Conservation (phyloP, 2,113 vertebrate species). For the Callionymus lyra region DNA sequence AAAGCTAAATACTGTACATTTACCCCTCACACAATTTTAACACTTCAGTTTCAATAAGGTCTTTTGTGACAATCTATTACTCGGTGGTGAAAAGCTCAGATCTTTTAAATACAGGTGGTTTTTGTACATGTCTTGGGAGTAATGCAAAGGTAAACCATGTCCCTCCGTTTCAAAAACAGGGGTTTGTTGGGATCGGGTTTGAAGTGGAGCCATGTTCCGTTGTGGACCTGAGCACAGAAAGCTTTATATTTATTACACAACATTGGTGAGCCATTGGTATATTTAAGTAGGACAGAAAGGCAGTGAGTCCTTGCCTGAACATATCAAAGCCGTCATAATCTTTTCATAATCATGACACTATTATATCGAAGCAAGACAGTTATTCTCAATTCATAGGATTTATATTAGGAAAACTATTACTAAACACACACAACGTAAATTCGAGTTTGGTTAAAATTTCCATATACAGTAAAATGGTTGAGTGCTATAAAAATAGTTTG, state of each 20-base stretch:
- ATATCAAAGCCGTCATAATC: slow-evolving; percentile 64
- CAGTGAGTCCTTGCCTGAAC: slow-evolving; percentile 58
- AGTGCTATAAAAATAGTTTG: slow-evolving; percentile 72
- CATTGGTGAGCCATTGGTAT: slow-evolving; percentile 98
- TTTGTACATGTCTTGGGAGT: slow-evolving; percentile 47
- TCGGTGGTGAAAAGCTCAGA: slow-evolving; percentile 62
- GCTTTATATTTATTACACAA: slow-evolving; percentile 95
- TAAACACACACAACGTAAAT: slow-evolving; percentile 68
- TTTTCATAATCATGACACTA: slow-evolving; percentile 59
- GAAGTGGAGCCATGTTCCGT: slow-evolving; percentile 86
- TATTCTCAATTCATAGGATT: slow-evolving; percentile 61
- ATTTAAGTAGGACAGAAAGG: slow-evolving; percentile 64
- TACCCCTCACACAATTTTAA: slow-evolving; percentile 97
- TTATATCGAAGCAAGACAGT: slow-evolving; percentile 65
- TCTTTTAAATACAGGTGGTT: slow-evolving; percentile 52
- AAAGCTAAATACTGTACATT: slow-evolving; percentile 98
- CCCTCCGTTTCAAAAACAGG: slow-evolving; percentile 51
- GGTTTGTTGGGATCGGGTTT: slow-evolving; percentile 76
- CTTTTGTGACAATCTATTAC: slow-evolving; percentile 84
- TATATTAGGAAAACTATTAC: slow-evolving; percentile 65
- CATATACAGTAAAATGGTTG: slow-evolving; percentile 66
- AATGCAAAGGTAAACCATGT: slow-evolving; percentile 41
- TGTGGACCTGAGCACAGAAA: slow-evolving; percentile 99
- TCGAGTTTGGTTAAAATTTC: slow-evolving; percentile 69
- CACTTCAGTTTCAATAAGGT: slow-evolving; percentile 95